Percentiles rank a stretch among this genome's conserved stretches.
phyloP scores from a whole-genome alignment of 1,140 invertebrate genomes.

The Maconellicoccus hirsutus region DNA sequence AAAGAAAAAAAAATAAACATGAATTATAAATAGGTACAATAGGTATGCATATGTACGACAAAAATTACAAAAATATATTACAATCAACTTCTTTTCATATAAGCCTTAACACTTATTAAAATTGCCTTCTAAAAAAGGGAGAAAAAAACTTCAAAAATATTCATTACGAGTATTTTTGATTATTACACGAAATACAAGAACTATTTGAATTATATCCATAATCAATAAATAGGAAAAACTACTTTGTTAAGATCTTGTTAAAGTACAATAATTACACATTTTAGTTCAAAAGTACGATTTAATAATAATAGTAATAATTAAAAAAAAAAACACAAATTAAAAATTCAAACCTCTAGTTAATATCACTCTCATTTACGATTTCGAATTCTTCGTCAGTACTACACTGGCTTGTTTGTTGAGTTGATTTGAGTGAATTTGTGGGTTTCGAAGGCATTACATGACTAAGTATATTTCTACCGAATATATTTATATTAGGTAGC shows the following conservation, averaged over 20 bases:
- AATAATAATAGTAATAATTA: neutral
- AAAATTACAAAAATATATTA: neutral
- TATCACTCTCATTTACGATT: conserved; percentile 6
- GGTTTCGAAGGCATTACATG: neutral
- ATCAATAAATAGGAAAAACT: neutral
- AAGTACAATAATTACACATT: neutral
- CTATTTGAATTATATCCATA: neutral
- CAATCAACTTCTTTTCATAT: neutral
- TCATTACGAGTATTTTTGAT: neutral
- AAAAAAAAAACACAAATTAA: neutral
- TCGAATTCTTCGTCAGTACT: conserved; percentile 14
- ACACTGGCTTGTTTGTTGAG: neutral
- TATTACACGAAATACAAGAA: neutral
- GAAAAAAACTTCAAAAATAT: neutral
- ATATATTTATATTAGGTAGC: neutral
- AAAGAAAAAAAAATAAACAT: neutral
- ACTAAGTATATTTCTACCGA: neutral
- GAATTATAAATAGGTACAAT: neutral
- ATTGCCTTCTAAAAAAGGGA: neutral
- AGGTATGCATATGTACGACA: no score
- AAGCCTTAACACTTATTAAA: neutral
- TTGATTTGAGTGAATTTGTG: neutral
- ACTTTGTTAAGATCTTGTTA: neutral
- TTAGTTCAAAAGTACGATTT: neutral
- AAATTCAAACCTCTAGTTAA: neutral